These are phyloP conservation scores for Triplophysa bombifrons DNA, from an alignment of 2,797 vertebrate genomes.

Conservation along the genomic window DNA sequence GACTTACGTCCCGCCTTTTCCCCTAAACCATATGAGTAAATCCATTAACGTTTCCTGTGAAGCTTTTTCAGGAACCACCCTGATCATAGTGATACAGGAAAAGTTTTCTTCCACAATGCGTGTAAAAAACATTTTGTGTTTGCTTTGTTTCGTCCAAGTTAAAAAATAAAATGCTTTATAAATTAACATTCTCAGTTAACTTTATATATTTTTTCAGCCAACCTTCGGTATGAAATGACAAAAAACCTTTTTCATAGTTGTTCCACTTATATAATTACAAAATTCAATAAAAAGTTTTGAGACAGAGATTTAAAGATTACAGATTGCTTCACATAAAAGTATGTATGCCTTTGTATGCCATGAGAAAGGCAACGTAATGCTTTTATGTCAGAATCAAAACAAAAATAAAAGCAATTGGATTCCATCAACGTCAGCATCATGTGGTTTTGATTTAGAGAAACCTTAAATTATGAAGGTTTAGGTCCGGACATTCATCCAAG, in stretches of 20 bases:
- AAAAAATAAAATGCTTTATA: background rate
- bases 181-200: too few relatives aligned
- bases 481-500: background rate
- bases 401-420: background rate
- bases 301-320: background rate
- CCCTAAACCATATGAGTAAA: slow-evolving; percentile 46
- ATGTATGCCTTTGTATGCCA: too few relatives aligned
- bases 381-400: background rate
- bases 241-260: background rate
- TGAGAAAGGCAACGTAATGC: background rate
- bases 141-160: background rate
- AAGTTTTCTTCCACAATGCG: background rate
- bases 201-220: background rate
- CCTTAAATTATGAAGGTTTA: background rate
- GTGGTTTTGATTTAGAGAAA: slow-evolving; percentile 33
- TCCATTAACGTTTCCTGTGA: slow-evolving; percentile 35
- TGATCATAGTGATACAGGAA: slow-evolving; percentile 12
- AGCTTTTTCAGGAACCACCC: slow-evolving; percentile 48
- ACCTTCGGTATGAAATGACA: background rate
- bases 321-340: background rate
- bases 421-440: slow-evolving; percentile 18
- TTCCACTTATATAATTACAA: background rate
- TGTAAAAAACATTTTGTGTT: background rate
- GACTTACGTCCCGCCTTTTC: slow-evolving; percentile 28
- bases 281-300: background rate